Conservation (phyloP, 2,113 vertebrate species). For the Notarius quadriscutis region DNA sequence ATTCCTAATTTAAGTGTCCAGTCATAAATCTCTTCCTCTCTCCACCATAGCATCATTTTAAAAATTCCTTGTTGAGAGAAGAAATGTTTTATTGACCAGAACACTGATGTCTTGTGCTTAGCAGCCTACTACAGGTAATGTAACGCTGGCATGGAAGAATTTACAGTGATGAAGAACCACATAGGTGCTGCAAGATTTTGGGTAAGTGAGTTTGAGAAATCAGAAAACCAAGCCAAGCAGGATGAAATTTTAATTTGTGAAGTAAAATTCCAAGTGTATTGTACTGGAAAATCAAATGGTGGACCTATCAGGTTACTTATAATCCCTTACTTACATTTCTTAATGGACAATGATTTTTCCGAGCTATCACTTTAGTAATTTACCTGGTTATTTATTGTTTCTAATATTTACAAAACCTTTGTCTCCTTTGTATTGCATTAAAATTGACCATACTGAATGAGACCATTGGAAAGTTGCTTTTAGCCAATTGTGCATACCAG, state of each 20-base stretch:
- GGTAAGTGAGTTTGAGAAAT: not conserved
- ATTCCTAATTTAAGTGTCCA: conserved; percentile 4
- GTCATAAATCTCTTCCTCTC: not conserved
- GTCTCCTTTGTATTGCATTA: not conserved
- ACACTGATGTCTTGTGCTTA: not conserved
- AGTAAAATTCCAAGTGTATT: not conserved
- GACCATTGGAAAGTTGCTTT: not conserved
- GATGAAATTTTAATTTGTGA: not conserved
- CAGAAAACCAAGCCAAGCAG: not conserved
- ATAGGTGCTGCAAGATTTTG: not conserved
- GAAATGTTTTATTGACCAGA: conserved; percentile 33
- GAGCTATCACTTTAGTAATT: not conserved
- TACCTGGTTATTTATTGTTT: not conserved
- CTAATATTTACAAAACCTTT: conserved; percentile 4
- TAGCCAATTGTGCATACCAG: not conserved
- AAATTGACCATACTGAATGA: not conserved
- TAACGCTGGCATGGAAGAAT: not conserved
- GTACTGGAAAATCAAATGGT: not conserved
- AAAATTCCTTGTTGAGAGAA: conserved; percentile 30
- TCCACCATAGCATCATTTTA: not conserved
- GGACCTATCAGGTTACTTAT: not conserved
- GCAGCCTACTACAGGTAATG: not conserved
- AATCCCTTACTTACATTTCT: not conserved
- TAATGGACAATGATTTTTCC: not conserved
- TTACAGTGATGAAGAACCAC: not conserved